Evolutionary conservation across 2,113 vertebrate genomes (phyloP).

Genomic region (Pipra filicauda): DNA sequence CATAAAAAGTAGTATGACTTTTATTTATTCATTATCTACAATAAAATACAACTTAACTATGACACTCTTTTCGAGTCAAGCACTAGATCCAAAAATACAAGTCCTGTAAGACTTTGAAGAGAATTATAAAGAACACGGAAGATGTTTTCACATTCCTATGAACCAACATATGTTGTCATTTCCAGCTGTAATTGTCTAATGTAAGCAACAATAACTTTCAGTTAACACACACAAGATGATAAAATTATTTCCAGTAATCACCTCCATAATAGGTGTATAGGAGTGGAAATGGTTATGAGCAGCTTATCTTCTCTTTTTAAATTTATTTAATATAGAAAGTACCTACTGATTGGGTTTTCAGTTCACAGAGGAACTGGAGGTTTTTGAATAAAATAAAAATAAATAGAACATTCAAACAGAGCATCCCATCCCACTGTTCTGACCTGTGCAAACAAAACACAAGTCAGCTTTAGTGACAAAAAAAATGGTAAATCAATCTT

Average conservation of each 20-base stretch:
- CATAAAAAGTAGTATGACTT: background rate
- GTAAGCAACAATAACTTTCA: background rate
- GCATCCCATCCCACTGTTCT: background rate
- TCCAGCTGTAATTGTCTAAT: conserved; percentile 3
- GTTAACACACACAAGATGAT: background rate
- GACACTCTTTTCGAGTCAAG: background rate
- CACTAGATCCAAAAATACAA: background rate
- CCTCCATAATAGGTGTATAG: background rate
- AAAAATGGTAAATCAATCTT: background rate
- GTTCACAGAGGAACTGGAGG: background rate
- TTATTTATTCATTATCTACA: background rate
- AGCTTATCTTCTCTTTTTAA: background rate
- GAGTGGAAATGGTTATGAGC: background rate
- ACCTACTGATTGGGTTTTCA: background rate
- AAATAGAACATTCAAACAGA: rapidly evolving
- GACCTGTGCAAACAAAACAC: background rate
- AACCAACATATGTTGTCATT: background rate
- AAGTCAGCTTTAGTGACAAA: background rate
- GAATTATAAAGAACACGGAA: background rate
- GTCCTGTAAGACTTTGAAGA: background rate
- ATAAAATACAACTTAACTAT: background rate
- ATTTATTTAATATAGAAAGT: background rate
- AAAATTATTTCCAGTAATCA: background rate
- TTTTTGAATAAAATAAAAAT: background rate
- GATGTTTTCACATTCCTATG: background rate